These are phyloP conservation scores for Drosophila santomea DNA, from an alignment of 1,140 invertebrate genomes.

Conservation along the genomic window DNA sequence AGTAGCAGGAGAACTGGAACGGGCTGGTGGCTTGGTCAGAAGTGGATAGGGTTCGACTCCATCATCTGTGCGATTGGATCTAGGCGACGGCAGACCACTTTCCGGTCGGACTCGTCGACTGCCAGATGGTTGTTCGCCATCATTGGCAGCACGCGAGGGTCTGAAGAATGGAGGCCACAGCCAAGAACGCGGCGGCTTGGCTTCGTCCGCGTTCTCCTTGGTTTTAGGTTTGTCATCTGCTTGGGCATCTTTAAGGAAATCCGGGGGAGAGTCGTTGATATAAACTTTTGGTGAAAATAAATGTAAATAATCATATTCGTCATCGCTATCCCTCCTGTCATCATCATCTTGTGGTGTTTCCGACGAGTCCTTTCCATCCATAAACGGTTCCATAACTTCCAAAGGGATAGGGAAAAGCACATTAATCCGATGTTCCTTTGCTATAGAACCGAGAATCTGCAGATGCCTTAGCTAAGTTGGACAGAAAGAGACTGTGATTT, in stretches of 20 bases:
- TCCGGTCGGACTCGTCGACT: background rate
- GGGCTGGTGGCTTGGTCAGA: background rate
- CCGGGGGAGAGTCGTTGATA: background rate
- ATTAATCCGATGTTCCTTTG: slow-evolving; percentile 97
- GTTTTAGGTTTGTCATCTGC: too few relatives aligned
- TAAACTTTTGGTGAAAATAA: slow-evolving; percentile 17
- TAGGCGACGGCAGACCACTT: background rate
- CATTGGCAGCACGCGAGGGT: too few relatives aligned
- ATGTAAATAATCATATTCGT: background rate
- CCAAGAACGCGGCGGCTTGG: background rate
- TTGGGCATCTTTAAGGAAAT: background rate
- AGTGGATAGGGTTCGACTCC: background rate
- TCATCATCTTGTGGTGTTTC: background rate
- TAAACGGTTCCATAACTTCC: slow-evolving; percentile 85
- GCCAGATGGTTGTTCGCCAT: background rate
- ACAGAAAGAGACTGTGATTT: background rate
- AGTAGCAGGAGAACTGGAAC: background rate
- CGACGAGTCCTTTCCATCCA: background rate
- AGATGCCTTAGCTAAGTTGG: slow-evolving; percentile 72
- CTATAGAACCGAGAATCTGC: slow-evolving; percentile 96
- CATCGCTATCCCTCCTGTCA: background rate
- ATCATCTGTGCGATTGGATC: background rate
- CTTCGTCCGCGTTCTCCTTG: background rate
- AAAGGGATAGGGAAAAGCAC: slow-evolving; percentile 98
- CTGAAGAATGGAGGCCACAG: background rate